Evolutionary conservation across 2,888 invertebrate species (phyloP), one percentile per base, ranked within the genome.

Genomic region (Xanthorhoe designata): DNA sequence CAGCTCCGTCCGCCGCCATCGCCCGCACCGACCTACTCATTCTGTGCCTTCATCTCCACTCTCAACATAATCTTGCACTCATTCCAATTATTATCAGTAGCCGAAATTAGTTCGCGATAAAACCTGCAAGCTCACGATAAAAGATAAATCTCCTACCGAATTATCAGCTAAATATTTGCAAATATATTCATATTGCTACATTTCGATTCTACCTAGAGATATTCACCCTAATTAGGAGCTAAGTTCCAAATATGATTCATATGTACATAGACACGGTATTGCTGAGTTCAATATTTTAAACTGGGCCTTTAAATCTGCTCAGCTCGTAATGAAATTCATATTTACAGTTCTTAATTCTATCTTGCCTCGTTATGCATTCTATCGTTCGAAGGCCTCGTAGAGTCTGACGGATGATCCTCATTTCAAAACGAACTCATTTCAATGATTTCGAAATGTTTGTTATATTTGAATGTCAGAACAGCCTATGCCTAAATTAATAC

Each of bases 1-100:
- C 83, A 81, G 82, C 32, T 32, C 32, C 32, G 6, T 7, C 32
- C 6, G 32, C 8, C 32, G 32, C 7, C 32, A 7, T 7, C 32
- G 7, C 7, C 76, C 68, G 67, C 67, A 71, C 72, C 69, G 56
- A 38, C 24, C 2, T 55, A 38, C 54, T 17, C 55, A 10, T 38
- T 42, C 57, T 35, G 38, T 19, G 49, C 35, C 17, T 1, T 51
- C 49, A 24, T 19, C 17, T 32, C 52, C 15, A 18, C 18, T 50
- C 24, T 10, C 19, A 3, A 8, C 19, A 50, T 9, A 13, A 35
- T 13, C 38, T 42, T 19, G 3, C 50, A 10, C 24, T 50, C 5
- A 6, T 2, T 47, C 13, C 17, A 7, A 47, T 42, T 2, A 42
- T 42, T 42, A 42, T 42, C 38, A 3, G 38, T 13, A 42, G 38